Percentiles rank a stretch among this genome's conserved stretches.
Evolutionary conservation across 2,797 vertebrate species (phyloP).

Genomic region (Orestias chungarensis): DNA sequence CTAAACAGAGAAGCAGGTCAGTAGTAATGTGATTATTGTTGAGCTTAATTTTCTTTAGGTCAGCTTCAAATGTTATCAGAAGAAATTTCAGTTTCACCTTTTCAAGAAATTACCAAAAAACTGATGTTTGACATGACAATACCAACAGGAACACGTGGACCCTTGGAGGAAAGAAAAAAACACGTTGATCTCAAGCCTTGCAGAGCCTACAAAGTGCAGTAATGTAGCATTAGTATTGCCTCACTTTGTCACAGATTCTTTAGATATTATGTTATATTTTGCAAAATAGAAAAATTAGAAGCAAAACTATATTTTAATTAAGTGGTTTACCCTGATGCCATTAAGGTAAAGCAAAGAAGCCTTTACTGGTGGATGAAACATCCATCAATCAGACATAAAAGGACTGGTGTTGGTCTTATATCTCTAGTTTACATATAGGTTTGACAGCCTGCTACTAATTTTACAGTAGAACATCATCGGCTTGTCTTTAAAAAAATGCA

Average conservation of each 20-base stretch:
- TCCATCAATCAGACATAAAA: neutral
- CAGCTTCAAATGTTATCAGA: slow-evolving; percentile 44
- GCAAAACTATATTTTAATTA: neutral
- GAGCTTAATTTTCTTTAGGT: slow-evolving; percentile 43
- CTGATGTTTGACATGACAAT: slow-evolving; percentile 13
- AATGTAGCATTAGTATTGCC: neutral
- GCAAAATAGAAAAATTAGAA: neutral
- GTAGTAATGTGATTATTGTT: slow-evolving; percentile 30
- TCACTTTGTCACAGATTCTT: neutral
- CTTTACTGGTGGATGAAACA: neutral
- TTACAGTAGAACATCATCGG: neutral
- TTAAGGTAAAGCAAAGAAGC: neutral
- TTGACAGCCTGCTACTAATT: neutral
- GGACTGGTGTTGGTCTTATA: neutral
- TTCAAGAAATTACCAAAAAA: slow-evolving; percentile 55
- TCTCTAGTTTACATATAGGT: neutral
- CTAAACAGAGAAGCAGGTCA: slow-evolving; percentile 21
- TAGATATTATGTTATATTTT: neutral
- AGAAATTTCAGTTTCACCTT: slow-evolving; percentile 69
- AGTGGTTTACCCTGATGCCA: neutral
- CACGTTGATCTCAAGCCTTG: too few species aligned
- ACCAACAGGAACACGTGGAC: slow-evolving; percentile 9
- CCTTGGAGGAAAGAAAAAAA: too few species aligned
- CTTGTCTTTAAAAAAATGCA: neutral
- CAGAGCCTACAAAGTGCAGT: neutral